A percentile compares a stretch with the other conserved stretches of the same genome.
Conservation (phyloP, 2,888 invertebrate species). For the Oscheius sp. region DNA sequence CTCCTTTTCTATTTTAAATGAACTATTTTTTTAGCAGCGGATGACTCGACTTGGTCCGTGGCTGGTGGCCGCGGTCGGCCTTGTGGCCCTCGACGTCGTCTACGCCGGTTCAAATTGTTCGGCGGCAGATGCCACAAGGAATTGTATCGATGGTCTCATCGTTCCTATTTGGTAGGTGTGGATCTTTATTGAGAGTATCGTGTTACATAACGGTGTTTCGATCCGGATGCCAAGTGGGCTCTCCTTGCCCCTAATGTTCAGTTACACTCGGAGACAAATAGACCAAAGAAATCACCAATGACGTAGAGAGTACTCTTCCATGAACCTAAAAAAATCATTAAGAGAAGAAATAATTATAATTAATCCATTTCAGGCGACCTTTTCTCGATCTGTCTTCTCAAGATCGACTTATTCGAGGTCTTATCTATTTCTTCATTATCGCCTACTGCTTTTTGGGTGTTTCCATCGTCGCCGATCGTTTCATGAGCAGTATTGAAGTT, state of each 20-base stretch:
- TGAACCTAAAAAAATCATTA: background rate
- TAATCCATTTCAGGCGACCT: slow-evolving; percentile 67
- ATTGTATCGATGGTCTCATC: slow-evolving; percentile 85
- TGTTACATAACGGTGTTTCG: background rate
- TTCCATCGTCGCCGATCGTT: slow-evolving; percentile 96
- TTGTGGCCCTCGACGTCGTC: slow-evolving; percentile 45
- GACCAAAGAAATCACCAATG: slow-evolving; percentile 6
- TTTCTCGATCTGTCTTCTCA: slow-evolving; percentile 62
- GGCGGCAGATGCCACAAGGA: slow-evolving; percentile 68
- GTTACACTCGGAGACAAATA: background rate
- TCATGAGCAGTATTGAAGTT: slow-evolving; percentile 99
- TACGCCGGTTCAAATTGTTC: slow-evolving; percentile 68
- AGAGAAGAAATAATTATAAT: background rate
- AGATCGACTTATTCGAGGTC: slow-evolving; percentile 76
- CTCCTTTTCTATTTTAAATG: background rate
- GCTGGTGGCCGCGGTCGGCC: slow-evolving; percentile 53
- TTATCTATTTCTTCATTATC: slow-evolving; percentile 87
- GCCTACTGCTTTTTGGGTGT: slow-evolving; percentile 97
- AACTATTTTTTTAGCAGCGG: slow-evolving; percentile 16
- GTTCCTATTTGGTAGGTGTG: slow-evolving; percentile 89
- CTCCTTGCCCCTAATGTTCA: slow-evolving; percentile 4
- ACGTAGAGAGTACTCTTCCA: slow-evolving; percentile 14
- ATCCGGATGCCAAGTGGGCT: slow-evolving; percentile 8
- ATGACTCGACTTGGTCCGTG: slow-evolving; percentile 58
- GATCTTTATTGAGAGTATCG: slow-evolving; percentile 1